These are phyloP conservation scores for Rhinichthys osculus DNA, from an alignment of 2,797 vertebrate species.

Conservation along the genomic window DNA sequence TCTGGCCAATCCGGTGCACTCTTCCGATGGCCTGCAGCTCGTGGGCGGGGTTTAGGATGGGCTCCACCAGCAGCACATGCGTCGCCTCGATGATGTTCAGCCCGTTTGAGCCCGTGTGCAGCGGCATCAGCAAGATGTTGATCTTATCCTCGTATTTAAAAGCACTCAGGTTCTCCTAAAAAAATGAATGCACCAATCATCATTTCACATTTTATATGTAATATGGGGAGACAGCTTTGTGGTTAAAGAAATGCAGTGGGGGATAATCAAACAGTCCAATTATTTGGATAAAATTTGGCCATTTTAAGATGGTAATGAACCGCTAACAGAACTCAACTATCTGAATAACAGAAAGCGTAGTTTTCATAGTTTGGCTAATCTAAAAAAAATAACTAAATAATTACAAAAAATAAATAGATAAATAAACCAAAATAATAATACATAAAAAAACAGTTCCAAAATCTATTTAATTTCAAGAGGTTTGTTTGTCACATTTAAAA, in stretches of 20 bases:
- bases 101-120: constrained; percentile 97
- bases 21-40: constrained; percentile 98
- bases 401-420: background rate
- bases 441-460: background rate
- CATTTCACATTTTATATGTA: background rate
- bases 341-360: background rate
- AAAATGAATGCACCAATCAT: constrained; percentile 1
- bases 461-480: background rate
- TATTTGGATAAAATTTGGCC: background rate
- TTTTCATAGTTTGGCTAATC: background rate
- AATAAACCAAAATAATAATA: background rate
- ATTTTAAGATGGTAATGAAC: background rate
- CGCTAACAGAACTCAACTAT: background rate
- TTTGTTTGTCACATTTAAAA: background rate
- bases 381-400: background rate
- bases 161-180: constrained; percentile 94
- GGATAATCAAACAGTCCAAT: background rate
- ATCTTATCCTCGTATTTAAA: constrained; percentile 95
- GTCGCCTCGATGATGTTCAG: constrained; percentile 98
- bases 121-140: constrained; percentile 96
- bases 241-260: background rate
- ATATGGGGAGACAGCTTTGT: background rate
- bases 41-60: constrained; percentile 95
- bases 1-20: constrained; percentile 97
- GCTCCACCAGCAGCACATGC: constrained; percentile 94